Percentiles rank a stretch among this genome's conserved stretches.
Conservation (phyloP, 1,140 invertebrate species). For the Venturia canescens region DNA sequence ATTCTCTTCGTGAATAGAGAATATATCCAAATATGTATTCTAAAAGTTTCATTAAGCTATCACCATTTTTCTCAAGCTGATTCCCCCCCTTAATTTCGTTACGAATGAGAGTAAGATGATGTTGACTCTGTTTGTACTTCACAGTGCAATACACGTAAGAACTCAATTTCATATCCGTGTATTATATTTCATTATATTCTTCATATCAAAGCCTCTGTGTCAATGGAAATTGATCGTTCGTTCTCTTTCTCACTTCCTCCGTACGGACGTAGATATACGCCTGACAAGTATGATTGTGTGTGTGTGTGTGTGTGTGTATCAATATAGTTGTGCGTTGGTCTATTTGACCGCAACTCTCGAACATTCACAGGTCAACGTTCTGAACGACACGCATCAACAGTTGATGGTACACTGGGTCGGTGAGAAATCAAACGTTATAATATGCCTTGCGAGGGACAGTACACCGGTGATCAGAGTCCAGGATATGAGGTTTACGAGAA, state of each 20-base stretch:
- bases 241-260: background rate
- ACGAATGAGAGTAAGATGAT: no score
- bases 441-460: slow-evolving; percentile 88
- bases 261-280: background rate
- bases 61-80: no score
- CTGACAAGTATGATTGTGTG: no score
- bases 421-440: slow-evolving; percentile 89
- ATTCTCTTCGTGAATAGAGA: no score
- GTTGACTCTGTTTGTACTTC: no score
- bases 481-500: slow-evolving; percentile 66
- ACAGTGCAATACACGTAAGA: no score
- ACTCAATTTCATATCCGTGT: no score
- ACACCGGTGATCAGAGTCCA: slow-evolving; percentile 68
- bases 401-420: slow-evolving; percentile 95
- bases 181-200: background rate
- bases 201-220: background rate
- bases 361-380: slow-evolving; percentile 80
- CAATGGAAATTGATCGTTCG: slow-evolving; percentile 2
- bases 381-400: slow-evolving; percentile 92
- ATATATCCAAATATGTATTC: no score
- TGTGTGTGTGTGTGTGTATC: no score
- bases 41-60: no score
- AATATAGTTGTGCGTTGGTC: background rate
- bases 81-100: no score
- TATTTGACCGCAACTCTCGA: slow-evolving; percentile 29